phyloP scores from a whole-genome alignment of 2,797 vertebrate genomes.

The Tiaroga cobitis region DNA sequence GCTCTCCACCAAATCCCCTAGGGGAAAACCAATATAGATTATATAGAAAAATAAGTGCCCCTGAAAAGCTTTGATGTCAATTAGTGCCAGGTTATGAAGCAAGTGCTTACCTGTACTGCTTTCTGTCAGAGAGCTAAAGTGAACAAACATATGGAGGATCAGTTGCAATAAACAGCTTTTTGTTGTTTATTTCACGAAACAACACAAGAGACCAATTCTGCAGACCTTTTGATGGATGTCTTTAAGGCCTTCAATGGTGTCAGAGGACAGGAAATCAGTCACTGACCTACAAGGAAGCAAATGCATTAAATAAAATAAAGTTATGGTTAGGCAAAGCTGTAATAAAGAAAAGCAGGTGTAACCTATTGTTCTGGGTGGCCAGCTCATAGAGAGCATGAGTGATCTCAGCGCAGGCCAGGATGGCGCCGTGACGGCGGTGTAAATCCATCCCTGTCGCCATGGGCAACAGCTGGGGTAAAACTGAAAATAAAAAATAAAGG shows the following conservation, averaged over 20 bases:
- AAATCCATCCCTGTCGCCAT: constrained; percentile 86
- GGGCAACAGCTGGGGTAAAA: constrained; percentile 85
- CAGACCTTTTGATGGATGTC: constrained; percentile 87
- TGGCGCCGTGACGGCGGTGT: constrained; percentile 89
- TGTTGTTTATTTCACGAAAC: neutral
- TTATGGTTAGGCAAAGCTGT: neutral
- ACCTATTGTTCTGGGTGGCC: constrained; percentile 83
- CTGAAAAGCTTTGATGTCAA: constrained; percentile 18
- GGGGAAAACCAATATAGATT: constrained; percentile 45
- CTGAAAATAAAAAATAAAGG: constrained; percentile 70
- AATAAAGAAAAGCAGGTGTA: neutral
- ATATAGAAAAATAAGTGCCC: neutral
- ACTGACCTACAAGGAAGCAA: constrained; percentile 71
- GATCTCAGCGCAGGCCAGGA: constrained; percentile 92
- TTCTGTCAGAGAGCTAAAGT: constrained; percentile 84
- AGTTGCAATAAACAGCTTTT: neutral
- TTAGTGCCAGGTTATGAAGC: neutral
- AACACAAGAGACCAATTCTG: neutral
- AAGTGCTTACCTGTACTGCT: constrained; percentile 88
- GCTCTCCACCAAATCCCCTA: constrained; percentile 92
- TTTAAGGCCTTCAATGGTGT: constrained; percentile 82
- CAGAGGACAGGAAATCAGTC: constrained; percentile 78
- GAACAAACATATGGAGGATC: neutral
- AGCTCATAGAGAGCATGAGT: constrained; percentile 85
- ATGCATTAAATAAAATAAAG: neutral